Percentiles rank a stretch among this genome's conserved stretches.
phyloP scores from a whole-genome alignment of 2,888 invertebrate genomes.

The Hybos culiciformis region DNA sequence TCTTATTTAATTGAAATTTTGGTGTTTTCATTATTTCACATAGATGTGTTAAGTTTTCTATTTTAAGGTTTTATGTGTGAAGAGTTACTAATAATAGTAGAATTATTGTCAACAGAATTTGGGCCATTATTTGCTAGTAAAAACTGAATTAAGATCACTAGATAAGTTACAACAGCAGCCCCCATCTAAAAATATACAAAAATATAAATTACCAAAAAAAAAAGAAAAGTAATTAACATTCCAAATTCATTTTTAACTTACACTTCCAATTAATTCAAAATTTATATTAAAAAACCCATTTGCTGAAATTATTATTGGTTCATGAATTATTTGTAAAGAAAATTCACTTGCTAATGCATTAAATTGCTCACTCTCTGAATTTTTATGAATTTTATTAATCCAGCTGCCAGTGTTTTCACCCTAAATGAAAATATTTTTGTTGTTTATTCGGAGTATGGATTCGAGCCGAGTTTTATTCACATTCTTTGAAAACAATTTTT shows the following conservation, averaged over 20 bases:
- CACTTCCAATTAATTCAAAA: conserved; percentile 28
- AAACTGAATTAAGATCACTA: conserved; percentile 32
- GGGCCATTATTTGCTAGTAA: too few species aligned
- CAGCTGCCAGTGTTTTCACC: conserved; percentile 30
- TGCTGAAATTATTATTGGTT: conserved; percentile 29
- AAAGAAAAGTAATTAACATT: background rate
- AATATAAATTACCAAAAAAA: background rate
- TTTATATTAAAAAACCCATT: conserved; percentile 33
- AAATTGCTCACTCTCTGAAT: conserved; percentile 28
- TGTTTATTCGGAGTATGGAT: background rate
- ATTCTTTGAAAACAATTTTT: background rate
- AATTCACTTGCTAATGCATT: conserved; percentile 32
- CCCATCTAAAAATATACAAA: conserved; percentile 22
- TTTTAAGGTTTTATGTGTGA: too few species aligned
- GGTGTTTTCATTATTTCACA: too few species aligned
- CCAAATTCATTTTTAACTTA: conserved; percentile 16
- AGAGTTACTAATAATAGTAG: too few species aligned
- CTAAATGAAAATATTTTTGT: conserved; percentile 17
- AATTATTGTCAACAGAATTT: too few species aligned
- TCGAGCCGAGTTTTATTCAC: background rate
- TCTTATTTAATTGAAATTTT: too few species aligned
- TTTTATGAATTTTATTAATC: conserved; percentile 26
- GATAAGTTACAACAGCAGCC: conserved; percentile 28
- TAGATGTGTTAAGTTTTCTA: too few species aligned
- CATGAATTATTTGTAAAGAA: conserved; percentile 30